Conservation (phyloP, 2,113 vertebrate genomes). For the Bujurquina vittata region DNA sequence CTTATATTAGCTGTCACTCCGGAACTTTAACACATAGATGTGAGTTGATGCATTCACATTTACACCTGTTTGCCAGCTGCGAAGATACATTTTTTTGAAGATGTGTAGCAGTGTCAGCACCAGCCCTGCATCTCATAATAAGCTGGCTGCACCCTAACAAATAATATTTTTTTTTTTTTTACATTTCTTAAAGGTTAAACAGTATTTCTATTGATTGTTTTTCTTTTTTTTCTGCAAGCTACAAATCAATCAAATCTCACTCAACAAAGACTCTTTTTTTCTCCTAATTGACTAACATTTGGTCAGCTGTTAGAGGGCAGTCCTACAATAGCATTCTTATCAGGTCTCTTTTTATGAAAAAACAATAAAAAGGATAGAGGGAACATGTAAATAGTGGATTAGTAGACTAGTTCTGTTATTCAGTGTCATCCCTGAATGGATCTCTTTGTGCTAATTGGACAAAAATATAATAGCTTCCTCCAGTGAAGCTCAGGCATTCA, state of each 20-base stretch:
- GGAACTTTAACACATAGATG: background rate
- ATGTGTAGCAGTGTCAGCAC: background rate
- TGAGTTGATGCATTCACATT: background rate
- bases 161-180: background rate
- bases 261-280: no score
- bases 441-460: background rate
- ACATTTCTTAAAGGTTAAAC: background rate
- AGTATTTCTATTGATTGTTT: background rate
- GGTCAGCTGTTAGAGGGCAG: no score
- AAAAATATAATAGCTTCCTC: background rate
- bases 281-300: no score
- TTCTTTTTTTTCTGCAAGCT: no score
- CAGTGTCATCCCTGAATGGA: background rate
- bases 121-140: background rate
- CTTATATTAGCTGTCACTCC: background rate
- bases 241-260: no score
- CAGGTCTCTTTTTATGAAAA: no score
- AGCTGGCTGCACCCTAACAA: rapidly evolving
- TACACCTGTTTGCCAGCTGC: background rate
- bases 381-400: background rate
- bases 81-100: background rate
- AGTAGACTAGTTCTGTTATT: background rate
- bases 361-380: no score
- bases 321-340: no score
- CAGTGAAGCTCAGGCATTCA: background rate